Conservation (phyloP, 1,140 invertebrate species). For the Solen grandis region DNA sequence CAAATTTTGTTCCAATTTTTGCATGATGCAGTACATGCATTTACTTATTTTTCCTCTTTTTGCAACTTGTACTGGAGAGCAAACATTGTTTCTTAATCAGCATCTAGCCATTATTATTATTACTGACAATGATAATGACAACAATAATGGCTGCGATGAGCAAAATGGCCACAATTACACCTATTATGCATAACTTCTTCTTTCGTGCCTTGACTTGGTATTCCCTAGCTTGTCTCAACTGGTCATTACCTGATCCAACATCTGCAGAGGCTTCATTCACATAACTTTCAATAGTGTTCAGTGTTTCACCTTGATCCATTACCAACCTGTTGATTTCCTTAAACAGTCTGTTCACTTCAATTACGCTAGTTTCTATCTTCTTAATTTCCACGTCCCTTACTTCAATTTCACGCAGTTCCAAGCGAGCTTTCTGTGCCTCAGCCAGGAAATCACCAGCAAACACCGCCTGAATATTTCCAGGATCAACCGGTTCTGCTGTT, state of each 20-base stretch:
- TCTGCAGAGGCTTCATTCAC: constrained; percentile 9
- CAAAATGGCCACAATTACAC: constrained; percentile 29
- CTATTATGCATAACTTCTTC: constrained; percentile 46
- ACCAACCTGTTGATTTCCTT: constrained; percentile 54
- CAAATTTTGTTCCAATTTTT: no score
- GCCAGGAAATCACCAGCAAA: constrained; percentile 45
- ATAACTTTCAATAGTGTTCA: constrained; percentile 40
- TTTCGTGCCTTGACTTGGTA: constrained; percentile 33
- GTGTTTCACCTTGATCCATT: constrained; percentile 49
- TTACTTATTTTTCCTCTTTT: no score
- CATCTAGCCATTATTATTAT: no score
- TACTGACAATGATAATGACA: constrained; percentile 33
- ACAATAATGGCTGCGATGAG: constrained; percentile 35
- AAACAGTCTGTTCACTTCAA: constrained; percentile 48
- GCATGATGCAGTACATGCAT: no score
- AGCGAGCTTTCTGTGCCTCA: constrained; percentile 31
- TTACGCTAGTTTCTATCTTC: constrained; percentile 51
- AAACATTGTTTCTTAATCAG: no score
- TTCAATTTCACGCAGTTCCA: constrained; percentile 47
- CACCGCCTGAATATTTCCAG: constrained; percentile 30
- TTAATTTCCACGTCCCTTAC: constrained; percentile 42
- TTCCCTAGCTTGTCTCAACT: constrained; percentile 24
- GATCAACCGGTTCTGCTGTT: constrained; percentile 13
- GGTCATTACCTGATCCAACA: constrained; percentile 23
- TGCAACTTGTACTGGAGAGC: no score